Evolutionary conservation across 1,140 invertebrate species (phyloP).

Genomic region (Euschistus heros): DNA sequence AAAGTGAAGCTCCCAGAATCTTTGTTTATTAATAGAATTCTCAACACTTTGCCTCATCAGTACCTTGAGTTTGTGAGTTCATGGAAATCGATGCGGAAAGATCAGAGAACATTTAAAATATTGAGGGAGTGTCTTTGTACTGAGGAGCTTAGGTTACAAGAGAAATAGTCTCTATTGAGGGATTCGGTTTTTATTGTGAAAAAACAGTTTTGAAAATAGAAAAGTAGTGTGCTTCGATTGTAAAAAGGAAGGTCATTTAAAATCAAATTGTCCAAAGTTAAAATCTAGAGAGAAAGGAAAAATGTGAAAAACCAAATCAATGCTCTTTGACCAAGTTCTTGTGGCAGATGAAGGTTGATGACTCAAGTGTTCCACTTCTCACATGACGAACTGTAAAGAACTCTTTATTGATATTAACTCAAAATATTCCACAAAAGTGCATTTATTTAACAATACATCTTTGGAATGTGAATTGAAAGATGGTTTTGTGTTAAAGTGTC

Average conservation of each 20-base stretch:
- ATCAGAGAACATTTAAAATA: background rate
- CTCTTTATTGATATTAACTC: background rate
- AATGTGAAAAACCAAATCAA: background rate
- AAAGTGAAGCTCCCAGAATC: slow-evolving; percentile 28
- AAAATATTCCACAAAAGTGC: background rate
- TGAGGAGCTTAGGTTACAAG: background rate
- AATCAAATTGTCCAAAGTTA: background rate
- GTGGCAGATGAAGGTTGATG: background rate
- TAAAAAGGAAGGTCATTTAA: background rate
- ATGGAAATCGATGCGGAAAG: slow-evolving; percentile 28
- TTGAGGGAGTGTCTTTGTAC: slow-evolving; percentile 1
- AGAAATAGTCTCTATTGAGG: background rate
- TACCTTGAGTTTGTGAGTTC: slow-evolving; percentile 30
- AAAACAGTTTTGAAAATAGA: no score
- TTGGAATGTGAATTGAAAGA: background rate
- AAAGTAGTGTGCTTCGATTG: background rate
- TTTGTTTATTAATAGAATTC: slow-evolving; percentile 28
- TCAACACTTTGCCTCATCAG: slow-evolving; percentile 27
- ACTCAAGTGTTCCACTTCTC: background rate
- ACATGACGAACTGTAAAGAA: background rate
- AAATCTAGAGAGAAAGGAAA: background rate
- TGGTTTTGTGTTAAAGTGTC: no score
- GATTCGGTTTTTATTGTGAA: background rate
- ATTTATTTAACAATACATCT: background rate
- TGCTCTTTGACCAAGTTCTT: no score